These are phyloP conservation scores for Torymus aiolomorphi DNA, from an alignment of 2,888 invertebrate species.

Conservation along the genomic window DNA sequence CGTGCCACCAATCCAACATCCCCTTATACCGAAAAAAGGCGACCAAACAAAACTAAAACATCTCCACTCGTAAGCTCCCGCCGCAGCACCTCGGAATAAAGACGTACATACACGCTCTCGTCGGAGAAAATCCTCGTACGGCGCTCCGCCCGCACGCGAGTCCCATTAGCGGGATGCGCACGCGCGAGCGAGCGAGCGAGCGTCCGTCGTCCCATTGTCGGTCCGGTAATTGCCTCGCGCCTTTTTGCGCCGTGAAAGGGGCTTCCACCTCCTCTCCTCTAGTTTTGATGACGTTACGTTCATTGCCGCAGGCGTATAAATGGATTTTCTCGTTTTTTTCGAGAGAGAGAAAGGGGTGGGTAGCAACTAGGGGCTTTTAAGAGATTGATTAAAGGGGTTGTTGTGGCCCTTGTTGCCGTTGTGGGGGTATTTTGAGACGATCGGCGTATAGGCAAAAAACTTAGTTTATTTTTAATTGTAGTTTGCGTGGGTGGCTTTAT, in stretches of 20 bases:
- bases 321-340: conserved; percentile 26
- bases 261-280: background rate
- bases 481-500: too few species aligned
- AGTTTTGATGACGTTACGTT: conserved; percentile 14
- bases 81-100: conserved; percentile 1
- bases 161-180: conserved; percentile 43
- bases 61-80: too few species aligned
- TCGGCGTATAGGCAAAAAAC: too few species aligned
- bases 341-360: background rate
- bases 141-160: conserved; percentile 28
- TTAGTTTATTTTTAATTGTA: too few species aligned
- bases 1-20: too few species aligned
- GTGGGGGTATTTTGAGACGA: too few species aligned
- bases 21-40: too few species aligned
- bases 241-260: background rate
- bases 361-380: background rate
- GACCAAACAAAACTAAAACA: too few species aligned
- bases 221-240: conserved; percentile 44
- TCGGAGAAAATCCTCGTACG: conserved; percentile 27
- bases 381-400: too few species aligned
- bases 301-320: background rate
- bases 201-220: conserved; percentile 33
- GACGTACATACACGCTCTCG: background rate
- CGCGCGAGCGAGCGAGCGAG: too few species aligned
- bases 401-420: too few species aligned